Evolutionary conservation across 2,797 vertebrate species (phyloP), one percentile per base, ranked within the genome.

Genomic region (Danio choprae): DNA sequence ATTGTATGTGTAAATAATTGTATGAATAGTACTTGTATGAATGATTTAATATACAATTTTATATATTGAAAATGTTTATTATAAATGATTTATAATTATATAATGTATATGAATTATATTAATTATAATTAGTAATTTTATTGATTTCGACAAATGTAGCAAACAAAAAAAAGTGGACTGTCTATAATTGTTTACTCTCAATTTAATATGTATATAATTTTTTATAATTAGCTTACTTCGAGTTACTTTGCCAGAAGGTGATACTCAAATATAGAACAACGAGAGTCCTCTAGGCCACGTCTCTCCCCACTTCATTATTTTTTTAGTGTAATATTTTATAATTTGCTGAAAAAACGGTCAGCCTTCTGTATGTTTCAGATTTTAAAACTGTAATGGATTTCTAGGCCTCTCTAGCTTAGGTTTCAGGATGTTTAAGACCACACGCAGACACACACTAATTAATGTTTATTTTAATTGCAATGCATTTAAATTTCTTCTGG

Each of bases 401-500:
- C 36, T 50, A 18, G 58, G 22, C n/a, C 69, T 56, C 51, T 56
- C 63, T 18, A 44, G 29, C 9, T 56, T 36, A 79, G 53, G 56
- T 53, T 78, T 60, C 36, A 62, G 55, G 36, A 51, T 29, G 4
- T 60, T 60, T 58, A 50, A 50, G 29, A 48, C 22, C 75, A 41
- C 20, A 46, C 29, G 46, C 29, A 20, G 55, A 29, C 9, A 36
- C 43, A 56, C 29, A 20, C 40, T 74, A 79, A 78, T 78, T 79
- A 74, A 72, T 58, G 62, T 51, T 70, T 55, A 62, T 64, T 44
- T 18, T 84, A 63, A 84, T 75, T 84, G 69, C 36, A 51, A 12
- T 60, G 76, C 65, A 79, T 62, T 46, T 53, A 53, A 20, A 74
- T 50, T 63, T 40, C 73, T 59, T 72, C 16, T 59, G 69, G 1